Conservation (phyloP, 2,797 vertebrate genomes). For the Diplodus puntazzo region DNA sequence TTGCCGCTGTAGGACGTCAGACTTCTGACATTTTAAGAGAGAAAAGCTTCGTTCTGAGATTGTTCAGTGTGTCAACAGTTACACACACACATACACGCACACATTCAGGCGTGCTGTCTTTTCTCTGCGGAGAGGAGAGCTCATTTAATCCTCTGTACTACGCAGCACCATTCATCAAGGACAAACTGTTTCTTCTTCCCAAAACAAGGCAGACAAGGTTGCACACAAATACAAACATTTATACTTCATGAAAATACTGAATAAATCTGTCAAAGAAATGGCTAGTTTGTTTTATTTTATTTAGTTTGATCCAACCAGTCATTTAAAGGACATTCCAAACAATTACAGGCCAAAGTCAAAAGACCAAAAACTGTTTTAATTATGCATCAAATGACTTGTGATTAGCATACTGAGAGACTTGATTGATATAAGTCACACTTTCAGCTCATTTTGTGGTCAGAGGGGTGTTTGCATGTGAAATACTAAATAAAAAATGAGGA, state of each 20-base stretch:
- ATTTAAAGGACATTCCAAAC: background rate
- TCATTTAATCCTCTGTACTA: background rate
- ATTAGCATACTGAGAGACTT: constrained; percentile 1
- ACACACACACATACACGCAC: background rate
- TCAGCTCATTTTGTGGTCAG: background rate
- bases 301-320: background rate
- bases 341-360: background rate
- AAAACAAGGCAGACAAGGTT: background rate
- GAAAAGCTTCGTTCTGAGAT: constrained; percentile 44
- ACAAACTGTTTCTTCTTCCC: background rate
- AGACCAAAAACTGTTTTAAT: background rate
- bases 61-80: constrained; percentile 2
- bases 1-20: constrained; percentile 39
- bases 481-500: background rate
- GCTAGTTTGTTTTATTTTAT: background rate
- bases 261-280: background rate
- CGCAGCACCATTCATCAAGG: too few relatives aligned
- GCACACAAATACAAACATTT: background rate
- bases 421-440: background rate
- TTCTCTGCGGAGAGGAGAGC: constrained; percentile 1
- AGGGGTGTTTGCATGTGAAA: background rate
- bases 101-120: constrained; percentile 8
- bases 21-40: constrained; percentile 64
- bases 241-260: background rate
- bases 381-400: constrained; percentile 15